Base-by-base conservation (phyloP, 1,140 invertebrate species). In the Trypoxylus dichotomus region DNA sequence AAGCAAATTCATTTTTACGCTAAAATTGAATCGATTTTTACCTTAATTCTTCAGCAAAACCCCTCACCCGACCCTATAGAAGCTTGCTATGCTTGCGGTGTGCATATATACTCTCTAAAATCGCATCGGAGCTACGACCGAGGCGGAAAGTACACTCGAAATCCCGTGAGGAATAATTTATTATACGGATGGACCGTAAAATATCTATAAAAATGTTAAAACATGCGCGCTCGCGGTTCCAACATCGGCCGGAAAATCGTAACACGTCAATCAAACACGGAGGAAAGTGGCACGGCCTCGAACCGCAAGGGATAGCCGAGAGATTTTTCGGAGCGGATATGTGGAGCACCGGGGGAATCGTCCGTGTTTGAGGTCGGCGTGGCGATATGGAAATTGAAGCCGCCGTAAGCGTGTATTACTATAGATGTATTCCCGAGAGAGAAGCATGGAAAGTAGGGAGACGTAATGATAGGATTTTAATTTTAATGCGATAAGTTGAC, bases 151-250 rank as follows among this genome's bases (percentile, higher is more conserved):
- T 54, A 54, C 47, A 19, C 47, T 54, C 47, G 13, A 54, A 54
- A 54, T 54, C 47, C 47, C 47, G 47, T 15, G 47, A 54, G 19
- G 47, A 54, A 54, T 54, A 54, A 54, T 54, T 54, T 54, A 54
- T 54, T 54, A 54, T 19, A 54, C 47, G 47, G 47, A 54, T 54
- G 47, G 47, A 54, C 47, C 47, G 47, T 54, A 54, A 54, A 54
- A 54, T 54, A 54, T 54, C 47, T 54, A 54, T 54, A 54, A 54
- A 54, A 54, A 54, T 54, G 47, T 54, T 54, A 54, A 54, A 54
- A 54, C 47, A 19, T 54, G 47, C 47, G 47, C 47, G 47, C 19
- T 19, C 47, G 47, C 19, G 47, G 47, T 54, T 54, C 47, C 47
- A 54, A 54, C 47, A 54, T 54, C 47, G 47, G 47, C 47, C 47